These are phyloP conservation scores for Mythimna ferrago DNA, from an alignment of 2,888 invertebrate genomes.

Conservation along the genomic window DNA sequence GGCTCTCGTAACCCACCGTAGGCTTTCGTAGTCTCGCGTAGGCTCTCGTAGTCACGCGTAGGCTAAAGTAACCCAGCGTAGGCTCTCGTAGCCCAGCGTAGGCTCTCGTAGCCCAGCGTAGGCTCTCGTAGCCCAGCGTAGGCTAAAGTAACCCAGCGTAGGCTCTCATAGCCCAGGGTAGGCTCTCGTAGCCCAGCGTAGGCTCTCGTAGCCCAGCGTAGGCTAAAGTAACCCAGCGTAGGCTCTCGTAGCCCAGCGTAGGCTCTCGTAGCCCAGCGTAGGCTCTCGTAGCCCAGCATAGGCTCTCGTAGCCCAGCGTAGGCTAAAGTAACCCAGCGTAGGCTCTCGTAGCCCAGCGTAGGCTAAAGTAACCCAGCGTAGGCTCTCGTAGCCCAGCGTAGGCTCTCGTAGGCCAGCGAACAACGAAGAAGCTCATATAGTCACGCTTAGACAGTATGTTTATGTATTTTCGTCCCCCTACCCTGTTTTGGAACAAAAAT, in stretches of 20 bases:
- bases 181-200: too few species aligned
- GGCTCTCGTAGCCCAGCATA: not conserved
- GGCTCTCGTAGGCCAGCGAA: not conserved
- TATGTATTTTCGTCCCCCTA: too few species aligned
- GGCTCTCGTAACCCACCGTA: not conserved
- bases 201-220: too few species aligned
- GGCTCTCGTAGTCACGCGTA: not conserved
- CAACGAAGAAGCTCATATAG: too few species aligned
- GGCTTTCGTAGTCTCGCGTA: not conserved
- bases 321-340: too few species aligned
- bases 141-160: not conserved
- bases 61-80: not conserved
- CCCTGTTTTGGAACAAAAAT: too few species aligned
- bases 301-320: not conserved
- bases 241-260: not conserved
- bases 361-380: not conserved
- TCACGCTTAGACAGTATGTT: too few species aligned
- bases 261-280: not conserved
- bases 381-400: not conserved
- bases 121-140: too few species aligned
- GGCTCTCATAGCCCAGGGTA: not conserved
- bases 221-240: not conserved
- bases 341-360: too few species aligned
- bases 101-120: too few species aligned
- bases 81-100: too few species aligned